Evolutionary conservation across 2,888 invertebrate species (phyloP).

Genomic region (Sinodicranocentrus sp.): DNA sequence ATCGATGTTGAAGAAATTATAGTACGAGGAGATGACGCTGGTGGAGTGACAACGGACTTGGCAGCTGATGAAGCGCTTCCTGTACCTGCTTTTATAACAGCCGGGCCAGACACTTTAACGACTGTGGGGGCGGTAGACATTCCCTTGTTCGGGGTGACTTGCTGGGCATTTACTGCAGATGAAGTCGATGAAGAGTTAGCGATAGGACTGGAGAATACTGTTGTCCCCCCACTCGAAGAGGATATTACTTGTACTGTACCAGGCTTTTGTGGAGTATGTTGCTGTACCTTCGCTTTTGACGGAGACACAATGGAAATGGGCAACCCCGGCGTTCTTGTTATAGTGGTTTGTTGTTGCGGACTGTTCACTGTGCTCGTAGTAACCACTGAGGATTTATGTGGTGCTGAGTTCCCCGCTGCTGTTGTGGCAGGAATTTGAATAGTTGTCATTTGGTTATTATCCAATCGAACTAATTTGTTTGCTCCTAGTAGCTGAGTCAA

Average conservation of each 20-base stretch:
- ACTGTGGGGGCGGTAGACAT: conserved; percentile 23
- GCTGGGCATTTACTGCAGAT: background rate
- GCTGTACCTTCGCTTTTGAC: conserved; percentile 48
- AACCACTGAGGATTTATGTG: background rate
- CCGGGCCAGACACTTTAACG: conserved; percentile 27
- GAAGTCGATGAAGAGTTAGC: background rate
- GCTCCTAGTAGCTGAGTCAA: conserved; percentile 36
- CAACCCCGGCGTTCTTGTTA: conserved; percentile 59
- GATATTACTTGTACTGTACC: conserved; percentile 23
- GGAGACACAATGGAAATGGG: conserved; percentile 75
- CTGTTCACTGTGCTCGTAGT: conserved; percentile 14
- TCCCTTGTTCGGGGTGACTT: conserved; percentile 31
- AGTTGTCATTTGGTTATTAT: conserved; percentile 51
- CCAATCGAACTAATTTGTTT: conserved; percentile 42
- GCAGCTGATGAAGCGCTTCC: too few species aligned
- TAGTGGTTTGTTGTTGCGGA: conserved; percentile 17
- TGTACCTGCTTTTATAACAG: too few species aligned
- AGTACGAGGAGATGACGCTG: too few species aligned
- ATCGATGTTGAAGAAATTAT: too few species aligned
- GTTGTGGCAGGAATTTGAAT: conserved; percentile 20
- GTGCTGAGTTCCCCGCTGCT: background rate
- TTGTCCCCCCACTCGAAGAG: background rate
- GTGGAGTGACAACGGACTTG: too few species aligned
- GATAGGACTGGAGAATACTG: background rate
- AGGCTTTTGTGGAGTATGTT: conserved; percentile 6